phyloP scores from a whole-genome alignment of 2,888 invertebrate species.

The Drosophila tripunctata region DNA sequence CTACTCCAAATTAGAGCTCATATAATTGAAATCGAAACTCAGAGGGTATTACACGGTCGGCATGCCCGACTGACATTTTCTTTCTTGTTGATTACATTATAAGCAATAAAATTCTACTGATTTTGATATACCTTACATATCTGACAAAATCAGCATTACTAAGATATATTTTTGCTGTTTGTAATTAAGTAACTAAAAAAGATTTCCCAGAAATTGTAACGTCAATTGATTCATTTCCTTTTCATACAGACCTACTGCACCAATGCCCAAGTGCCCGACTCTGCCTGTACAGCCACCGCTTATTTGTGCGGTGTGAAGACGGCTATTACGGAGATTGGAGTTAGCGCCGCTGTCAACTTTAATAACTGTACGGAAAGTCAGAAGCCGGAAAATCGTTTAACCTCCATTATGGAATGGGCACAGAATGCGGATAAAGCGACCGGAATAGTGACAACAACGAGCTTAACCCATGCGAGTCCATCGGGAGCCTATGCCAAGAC shows the following conservation, averaged over 20 bases:
- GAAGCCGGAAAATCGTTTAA: constrained; percentile 86
- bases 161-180: no score
- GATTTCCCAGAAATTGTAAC: no score
- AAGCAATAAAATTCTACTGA: no score
- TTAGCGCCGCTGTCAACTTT: constrained; percentile 87
- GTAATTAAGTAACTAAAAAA: no score
- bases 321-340: constrained; percentile 88
- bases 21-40: no score
- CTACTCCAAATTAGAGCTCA: no score
- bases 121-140: no score
- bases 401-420: constrained; percentile 89
- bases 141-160: no score
- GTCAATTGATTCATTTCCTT: neutral
- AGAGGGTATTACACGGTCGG: no score
- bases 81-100: no score
- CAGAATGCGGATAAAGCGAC: constrained; percentile 86
- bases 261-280: constrained; percentile 89
- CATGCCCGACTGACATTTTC: no score
- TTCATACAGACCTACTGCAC: constrained; percentile 86
- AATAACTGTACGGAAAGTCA: constrained; percentile 87
- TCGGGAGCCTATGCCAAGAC: constrained; percentile 87
- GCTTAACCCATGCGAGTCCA: constrained; percentile 92
- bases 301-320: constrained; percentile 88
- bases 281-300: constrained; percentile 86
- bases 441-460: constrained; percentile 90